Conservation (phyloP, 1,140 invertebrate genomes). For the Spodoptera frugiperda region DNA sequence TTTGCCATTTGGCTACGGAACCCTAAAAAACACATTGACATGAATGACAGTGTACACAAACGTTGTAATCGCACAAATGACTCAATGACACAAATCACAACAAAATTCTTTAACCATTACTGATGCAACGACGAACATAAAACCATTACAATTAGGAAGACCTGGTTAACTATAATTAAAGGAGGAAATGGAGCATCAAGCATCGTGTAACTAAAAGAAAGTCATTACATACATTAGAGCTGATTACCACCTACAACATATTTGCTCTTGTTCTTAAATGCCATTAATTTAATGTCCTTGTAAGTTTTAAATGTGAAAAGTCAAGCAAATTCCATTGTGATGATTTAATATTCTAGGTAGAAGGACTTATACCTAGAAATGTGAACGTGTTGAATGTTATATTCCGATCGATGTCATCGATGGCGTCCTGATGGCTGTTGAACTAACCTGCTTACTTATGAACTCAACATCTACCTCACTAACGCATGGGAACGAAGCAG, state of each 20-base stretch:
- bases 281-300: neutral
- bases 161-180: constrained; percentile 27
- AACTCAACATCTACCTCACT: neutral
- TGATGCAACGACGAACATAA: neutral
- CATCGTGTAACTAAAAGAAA: constrained; percentile 24
- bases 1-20: no score
- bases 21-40: no score
- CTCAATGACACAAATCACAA: neutral
- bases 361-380: neutral
- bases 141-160: constrained; percentile 19
- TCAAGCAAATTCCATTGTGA: neutral
- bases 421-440: neutral
- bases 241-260: constrained; percentile 7
- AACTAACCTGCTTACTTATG: neutral
- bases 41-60: no score
- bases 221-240: constrained; percentile 8
- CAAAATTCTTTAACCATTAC: neutral
- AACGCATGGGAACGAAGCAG: no score
- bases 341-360: constrained; percentile 2
- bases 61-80: no score
- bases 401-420: constrained; percentile 13
- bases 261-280: constrained; percentile 4
- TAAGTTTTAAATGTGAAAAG: neutral
- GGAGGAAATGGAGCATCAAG: constrained; percentile 22
- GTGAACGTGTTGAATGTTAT: neutral